Percentiles rank a stretch among this genome's conserved stretches.
Conservation (phyloP, 1,140 invertebrate genomes). For the Heliconius hewitsoni region DNA sequence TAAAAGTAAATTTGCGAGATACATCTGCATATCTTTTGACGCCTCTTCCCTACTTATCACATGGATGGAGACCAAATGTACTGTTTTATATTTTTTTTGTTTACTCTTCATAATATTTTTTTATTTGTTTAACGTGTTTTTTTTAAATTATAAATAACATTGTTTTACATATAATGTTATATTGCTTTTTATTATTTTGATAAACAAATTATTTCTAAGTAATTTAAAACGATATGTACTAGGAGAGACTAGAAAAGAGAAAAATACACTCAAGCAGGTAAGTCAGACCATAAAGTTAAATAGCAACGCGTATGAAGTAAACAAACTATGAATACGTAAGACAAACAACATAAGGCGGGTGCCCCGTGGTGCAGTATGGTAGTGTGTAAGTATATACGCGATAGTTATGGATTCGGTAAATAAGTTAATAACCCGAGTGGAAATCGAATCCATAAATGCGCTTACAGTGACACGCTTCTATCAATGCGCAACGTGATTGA, state of each 20-base stretch:
- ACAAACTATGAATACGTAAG: not conserved
- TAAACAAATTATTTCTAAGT: not conserved
- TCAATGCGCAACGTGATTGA: no score
- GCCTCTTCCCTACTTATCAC: slow-evolving; percentile 56
- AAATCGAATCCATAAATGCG: no score
- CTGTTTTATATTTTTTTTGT: slow-evolving; percentile 52
- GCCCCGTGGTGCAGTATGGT: no score
- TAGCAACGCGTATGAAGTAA: not conserved
- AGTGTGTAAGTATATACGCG: no score
- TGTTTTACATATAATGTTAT: no score
- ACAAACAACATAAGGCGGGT: not conserved
- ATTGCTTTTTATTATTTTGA: no score
- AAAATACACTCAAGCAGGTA: not conserved
- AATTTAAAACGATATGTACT: not conserved
- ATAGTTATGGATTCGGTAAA: no score
- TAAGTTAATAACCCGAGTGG: no score
- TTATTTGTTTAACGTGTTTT: not conserved
- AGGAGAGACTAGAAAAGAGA: not conserved
- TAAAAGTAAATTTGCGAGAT: slow-evolving; percentile 64
- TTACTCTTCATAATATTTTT: not conserved
- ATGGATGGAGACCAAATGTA: slow-evolving; percentile 62
- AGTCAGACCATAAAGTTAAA: not conserved
- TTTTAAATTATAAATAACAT: not conserved
- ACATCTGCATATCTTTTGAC: slow-evolving; percentile 75
- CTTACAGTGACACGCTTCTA: no score